Percentiles rank a stretch among this genome's conserved stretches.
phyloP scores from a whole-genome alignment of 2,888 invertebrate species.

The Pecten maximus region DNA sequence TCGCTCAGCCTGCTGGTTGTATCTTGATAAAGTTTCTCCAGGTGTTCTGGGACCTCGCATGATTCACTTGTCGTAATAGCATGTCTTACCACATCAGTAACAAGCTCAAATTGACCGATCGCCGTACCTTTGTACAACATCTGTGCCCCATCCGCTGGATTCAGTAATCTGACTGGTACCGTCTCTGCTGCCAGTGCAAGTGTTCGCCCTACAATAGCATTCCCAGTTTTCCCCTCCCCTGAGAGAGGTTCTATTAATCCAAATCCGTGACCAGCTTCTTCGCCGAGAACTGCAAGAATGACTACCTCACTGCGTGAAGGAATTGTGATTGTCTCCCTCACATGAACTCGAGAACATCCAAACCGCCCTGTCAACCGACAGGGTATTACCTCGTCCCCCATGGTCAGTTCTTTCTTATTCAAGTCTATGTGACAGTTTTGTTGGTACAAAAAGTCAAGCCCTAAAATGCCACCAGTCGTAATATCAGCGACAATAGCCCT shows the following conservation, averaged over 20 bases:
- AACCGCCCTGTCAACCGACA: constrained; percentile 13
- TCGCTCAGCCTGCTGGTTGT: not conserved
- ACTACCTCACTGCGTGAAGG: not conserved
- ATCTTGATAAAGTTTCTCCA: not conserved
- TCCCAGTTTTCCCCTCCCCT: not conserved
- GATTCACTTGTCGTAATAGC: not conserved
- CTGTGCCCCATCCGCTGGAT: not conserved
- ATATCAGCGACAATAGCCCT: constrained; percentile 37
- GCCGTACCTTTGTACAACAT: not conserved
- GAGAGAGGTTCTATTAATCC: not conserved
- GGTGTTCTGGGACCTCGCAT: not conserved
- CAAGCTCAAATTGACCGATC: not conserved
- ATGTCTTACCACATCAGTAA: not conserved
- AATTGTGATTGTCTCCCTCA: not conserved
- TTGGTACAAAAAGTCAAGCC: constrained; percentile 21
- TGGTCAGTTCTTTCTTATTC: not conserved
- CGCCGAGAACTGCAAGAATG: not conserved
- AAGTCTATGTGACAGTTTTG: not conserved
- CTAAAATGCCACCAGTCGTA: not conserved
- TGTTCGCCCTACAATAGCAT: not conserved
- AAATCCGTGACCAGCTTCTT: not conserved
- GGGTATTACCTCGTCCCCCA: not conserved
- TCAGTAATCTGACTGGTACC: not conserved
- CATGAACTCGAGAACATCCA: not conserved
- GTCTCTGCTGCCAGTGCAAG: not conserved